Percentiles rank a stretch among this genome's conserved stretches.
phyloP scores from a whole-genome alignment of 2,113 vertebrate species.

The Acanthisitta chloris region DNA sequence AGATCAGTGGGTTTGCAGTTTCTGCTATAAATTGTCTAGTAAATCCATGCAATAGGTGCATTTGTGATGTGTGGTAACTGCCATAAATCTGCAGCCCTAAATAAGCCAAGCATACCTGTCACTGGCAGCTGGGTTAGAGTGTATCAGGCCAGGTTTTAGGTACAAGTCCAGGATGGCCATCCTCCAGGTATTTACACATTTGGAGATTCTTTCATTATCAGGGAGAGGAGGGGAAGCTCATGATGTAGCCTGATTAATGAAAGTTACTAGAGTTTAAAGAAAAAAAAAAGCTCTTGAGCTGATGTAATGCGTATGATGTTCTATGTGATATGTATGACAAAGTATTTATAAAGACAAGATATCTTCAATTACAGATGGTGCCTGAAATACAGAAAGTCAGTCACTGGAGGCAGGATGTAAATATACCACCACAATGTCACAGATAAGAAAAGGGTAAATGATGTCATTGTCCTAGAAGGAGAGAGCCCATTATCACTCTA shows the following conservation, averaged over 20 bases:
- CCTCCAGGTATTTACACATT: not conserved
- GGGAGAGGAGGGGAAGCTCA: not conserved
- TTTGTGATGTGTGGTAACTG: not conserved
- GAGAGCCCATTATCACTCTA: not conserved
- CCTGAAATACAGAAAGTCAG: not conserved
- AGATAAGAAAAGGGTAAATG: not conserved
- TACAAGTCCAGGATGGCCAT: not conserved
- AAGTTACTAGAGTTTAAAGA: not conserved
- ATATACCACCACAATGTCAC: not conserved
- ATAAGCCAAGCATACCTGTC: not conserved
- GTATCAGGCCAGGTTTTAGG: not conserved
- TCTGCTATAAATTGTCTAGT: not conserved
- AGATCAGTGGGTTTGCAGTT: not conserved
- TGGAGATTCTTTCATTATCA: not conserved
- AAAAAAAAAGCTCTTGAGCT: not conserved
- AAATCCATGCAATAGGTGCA: not conserved
- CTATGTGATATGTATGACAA: not conserved
- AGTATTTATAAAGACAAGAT: not conserved
- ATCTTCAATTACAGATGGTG: not conserved
- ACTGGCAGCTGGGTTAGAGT: not conserved
- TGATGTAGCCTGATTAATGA: not conserved
- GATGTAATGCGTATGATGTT: not conserved
- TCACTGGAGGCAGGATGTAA: not conserved
- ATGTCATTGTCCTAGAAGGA: not conserved
- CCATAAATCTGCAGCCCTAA: not conserved